Evolutionary conservation across 2,797 vertebrate genomes (phyloP).

Genomic region (Glossophaga mutica): DNA sequence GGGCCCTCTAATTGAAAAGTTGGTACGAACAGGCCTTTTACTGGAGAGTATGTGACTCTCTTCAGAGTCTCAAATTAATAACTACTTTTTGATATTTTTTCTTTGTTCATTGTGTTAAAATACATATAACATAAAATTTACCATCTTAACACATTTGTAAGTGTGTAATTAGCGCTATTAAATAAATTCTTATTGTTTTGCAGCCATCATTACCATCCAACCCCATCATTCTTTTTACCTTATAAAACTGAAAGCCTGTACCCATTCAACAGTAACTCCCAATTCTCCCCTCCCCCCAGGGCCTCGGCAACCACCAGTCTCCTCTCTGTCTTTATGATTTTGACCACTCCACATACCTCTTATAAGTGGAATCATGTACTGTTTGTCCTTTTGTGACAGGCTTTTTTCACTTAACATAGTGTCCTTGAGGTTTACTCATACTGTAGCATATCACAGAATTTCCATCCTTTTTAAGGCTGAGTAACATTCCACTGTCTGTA

Average conservation of each 20-base stretch:
- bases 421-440: background rate
- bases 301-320: background rate
- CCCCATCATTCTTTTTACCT: background rate
- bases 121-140: background rate
- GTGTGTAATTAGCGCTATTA: background rate
- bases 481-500: background rate
- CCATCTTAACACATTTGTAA: background rate
- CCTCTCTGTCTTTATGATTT: background rate
- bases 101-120: background rate
- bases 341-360: background rate
- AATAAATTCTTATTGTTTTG: background rate
- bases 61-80: background rate
- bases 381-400: background rate
- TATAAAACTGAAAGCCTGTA: background rate
- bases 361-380: background rate
- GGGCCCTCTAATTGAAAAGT: background rate
- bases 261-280: background rate
- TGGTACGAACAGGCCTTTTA: background rate
- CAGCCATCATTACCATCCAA: background rate
- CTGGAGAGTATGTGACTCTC: background rate
- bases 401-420: background rate
- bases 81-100: background rate
- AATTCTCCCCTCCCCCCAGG: background rate
- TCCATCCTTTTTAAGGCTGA: background rate
- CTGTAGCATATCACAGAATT: background rate